These are phyloP conservation scores for Heliothis virescens DNA, from an alignment of 1,140 invertebrate species.

Conservation along the genomic window DNA sequence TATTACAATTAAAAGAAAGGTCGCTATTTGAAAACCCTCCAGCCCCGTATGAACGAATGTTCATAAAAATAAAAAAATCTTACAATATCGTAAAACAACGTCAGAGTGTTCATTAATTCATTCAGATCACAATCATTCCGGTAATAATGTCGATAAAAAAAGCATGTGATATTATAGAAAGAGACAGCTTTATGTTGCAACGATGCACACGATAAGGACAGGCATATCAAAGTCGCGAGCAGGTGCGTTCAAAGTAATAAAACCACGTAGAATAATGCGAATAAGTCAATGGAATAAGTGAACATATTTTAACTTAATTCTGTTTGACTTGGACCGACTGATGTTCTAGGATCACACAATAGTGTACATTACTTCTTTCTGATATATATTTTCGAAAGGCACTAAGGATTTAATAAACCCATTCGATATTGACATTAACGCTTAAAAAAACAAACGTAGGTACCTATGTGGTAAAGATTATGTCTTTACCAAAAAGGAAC, in stretches of 20 bases:
- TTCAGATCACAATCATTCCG: constrained; percentile 54
- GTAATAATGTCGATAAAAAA: constrained; percentile 54
- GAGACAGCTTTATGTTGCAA: constrained; percentile 35
- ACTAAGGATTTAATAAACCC: not conserved
- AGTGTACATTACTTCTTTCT: not conserved
- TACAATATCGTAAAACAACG: constrained; percentile 41
- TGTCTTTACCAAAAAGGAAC: not conserved
- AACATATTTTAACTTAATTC: constrained; percentile 37
- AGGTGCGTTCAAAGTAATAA: constrained; percentile 46
- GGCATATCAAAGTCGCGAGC: constrained; percentile 31
- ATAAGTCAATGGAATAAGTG: no score
- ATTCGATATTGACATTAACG: not conserved
- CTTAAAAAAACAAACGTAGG: not conserved
- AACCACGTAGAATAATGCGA: constrained; percentile 25
- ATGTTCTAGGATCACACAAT: not conserved
- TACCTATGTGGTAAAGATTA: not conserved
- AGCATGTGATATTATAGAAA: constrained; percentile 50
- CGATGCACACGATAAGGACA: constrained; percentile 14
- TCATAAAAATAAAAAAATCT: not conserved
- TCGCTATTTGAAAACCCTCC: not conserved
- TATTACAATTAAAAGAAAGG: not conserved
- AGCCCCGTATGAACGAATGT: not conserved
- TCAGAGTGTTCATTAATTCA: constrained; percentile 51
- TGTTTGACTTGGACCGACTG: constrained; percentile 1
- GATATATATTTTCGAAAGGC: not conserved